Base-by-base conservation (phyloP, 1,140 invertebrate genomes). In the Paralvinella palmiformis region DNA sequence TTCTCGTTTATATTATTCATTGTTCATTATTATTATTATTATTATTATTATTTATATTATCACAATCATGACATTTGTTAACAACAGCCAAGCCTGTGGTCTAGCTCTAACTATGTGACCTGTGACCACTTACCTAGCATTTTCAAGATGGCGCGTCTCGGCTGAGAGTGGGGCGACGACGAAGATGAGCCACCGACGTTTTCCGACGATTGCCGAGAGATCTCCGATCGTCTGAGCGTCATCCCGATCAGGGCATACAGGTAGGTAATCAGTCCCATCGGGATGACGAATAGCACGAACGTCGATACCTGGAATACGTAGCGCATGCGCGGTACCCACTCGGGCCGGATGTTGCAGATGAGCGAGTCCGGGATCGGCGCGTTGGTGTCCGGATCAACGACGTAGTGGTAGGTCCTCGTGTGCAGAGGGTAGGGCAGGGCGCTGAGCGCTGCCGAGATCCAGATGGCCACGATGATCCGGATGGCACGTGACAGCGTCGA, bases 391-490 rank as follows among this genome's bases (percentile, higher is more conserved):
- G 7, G 69, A 56, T 73, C 62, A 35, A 63, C 36, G 6, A 75
- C 63, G 62, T 73, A 74, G 45, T 73, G 71, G 59, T 71, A 76
- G 4, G 71, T 59, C 29, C 75, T 63, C 0, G 74, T 76, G 71
- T 77, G 70, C 32, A 76, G 65, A 0, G 75, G 72, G 66, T 78
- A 79, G 0, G 93, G 93, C 45, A 93, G 81, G 2, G 93, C 93
- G 15, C 88, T 85, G 37, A 87, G 81, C 17, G 91, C 82, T 1
- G 90, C 87, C 0, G 91, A 72, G 0, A 89, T 71, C 93, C 93
- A 96, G 13, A 92, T 82, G 10, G 83, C 81, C 1, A 86, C 80
- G 50, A 96, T 92, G 52, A 93, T 90, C 35, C 88, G 85, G n/a
- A 90, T 73, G 1, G 91, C 90, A 32, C 91, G 82, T 48, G 88